Base-by-base conservation (phyloP, 2,888 invertebrate genomes). In the Metopia argyrocephala region DNA sequence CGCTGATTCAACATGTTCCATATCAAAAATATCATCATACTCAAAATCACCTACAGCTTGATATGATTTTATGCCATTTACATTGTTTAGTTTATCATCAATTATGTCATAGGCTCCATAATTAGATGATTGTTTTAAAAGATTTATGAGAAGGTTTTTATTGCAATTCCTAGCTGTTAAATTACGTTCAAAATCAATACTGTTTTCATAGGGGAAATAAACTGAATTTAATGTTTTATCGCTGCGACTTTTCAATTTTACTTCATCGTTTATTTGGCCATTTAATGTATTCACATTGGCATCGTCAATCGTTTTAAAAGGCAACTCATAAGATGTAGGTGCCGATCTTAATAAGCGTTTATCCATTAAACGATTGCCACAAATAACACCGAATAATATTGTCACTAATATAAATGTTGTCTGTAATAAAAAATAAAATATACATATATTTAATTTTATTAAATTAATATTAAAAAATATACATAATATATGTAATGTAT, bases 301-400 rank as follows among this genome's bases (percentile, higher is more conserved):
- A 4, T 75, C 69, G 4, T 20, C n/a, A 3, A 68, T n/a, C 3
- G 61, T 21, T 28, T 71, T 68, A 20, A 57, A 73, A 2, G 70
- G 54, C 5, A 5, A 2, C 20, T 18, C 45, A 6, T 69, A 69
- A n/a, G 69, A 61, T 5, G 56, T n/a, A 1, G 52, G 21, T 5
- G 71, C 31, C 0, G 69, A 48, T 56, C 81, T 56, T 23, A 81
- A 65, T 27, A 83, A 59, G 15, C 76, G 75, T 21, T 76, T 82
- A 46, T 85, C 84, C 70, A 82, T 73, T 46, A 84, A 61, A 3
- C 84, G 84, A 80, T 80, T 82, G 12, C 83, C 83, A 48, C 71
- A 84, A 7, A 83, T 84, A 7, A 79, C 79, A 18, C 83, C 83
- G 15, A 84, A 82, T 23, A 83, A 76, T 50, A 83, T 56, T 6